A percentile compares a stretch with the other conserved stretches of the same genome.
Conservation (phyloP, 1,140 invertebrate species). For the Drosophila varians region DNA sequence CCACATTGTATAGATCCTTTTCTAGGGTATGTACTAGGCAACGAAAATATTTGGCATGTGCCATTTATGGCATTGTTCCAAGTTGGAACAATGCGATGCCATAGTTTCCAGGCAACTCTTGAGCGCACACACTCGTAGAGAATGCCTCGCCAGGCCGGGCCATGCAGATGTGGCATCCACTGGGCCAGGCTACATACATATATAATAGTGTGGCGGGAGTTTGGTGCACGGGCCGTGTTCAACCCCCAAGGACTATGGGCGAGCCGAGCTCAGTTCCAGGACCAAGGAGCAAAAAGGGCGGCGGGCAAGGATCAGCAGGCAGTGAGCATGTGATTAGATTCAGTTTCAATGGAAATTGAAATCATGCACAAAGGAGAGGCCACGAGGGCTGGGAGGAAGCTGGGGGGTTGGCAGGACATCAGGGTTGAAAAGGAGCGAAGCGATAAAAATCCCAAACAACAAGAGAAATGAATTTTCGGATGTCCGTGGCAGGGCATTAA, state of each 20-base stretch:
- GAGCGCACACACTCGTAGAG: constrained; percentile 12
- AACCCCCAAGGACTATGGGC: constrained; percentile 36
- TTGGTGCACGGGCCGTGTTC: constrained; percentile 30
- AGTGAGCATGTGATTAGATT: constrained; percentile 78
- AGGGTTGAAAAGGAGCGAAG: constrained; percentile 59
- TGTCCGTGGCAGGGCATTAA: constrained; percentile 35
- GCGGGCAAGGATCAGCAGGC: constrained; percentile 62
- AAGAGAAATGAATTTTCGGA: constrained; percentile 54
- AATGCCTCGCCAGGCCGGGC: constrained; percentile 17
- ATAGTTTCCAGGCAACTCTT: constrained; percentile 70
- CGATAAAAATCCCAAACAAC: constrained; percentile 59
- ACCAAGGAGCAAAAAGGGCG: constrained; percentile 26
- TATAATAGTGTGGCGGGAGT: constrained; percentile 6
- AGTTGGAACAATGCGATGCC: constrained; percentile 66
- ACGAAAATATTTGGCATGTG: constrained; percentile 78
- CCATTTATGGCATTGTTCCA: constrained; percentile 79
- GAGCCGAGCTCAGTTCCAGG: constrained; percentile 10
- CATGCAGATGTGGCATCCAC: constrained; percentile 61
- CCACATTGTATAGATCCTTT: neutral
- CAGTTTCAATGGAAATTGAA: constrained; percentile 82
- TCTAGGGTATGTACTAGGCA: constrained; percentile 29
- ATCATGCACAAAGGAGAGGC: constrained; percentile 69
- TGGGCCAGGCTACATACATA: constrained; percentile 40
- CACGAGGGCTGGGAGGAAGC: neutral
- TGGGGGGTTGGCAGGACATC: constrained; percentile 22